Evolutionary conservation across 1,140 invertebrate genomes (phyloP), one percentile per base, ranked within the genome.

Genomic region (Musca domestica): DNA sequence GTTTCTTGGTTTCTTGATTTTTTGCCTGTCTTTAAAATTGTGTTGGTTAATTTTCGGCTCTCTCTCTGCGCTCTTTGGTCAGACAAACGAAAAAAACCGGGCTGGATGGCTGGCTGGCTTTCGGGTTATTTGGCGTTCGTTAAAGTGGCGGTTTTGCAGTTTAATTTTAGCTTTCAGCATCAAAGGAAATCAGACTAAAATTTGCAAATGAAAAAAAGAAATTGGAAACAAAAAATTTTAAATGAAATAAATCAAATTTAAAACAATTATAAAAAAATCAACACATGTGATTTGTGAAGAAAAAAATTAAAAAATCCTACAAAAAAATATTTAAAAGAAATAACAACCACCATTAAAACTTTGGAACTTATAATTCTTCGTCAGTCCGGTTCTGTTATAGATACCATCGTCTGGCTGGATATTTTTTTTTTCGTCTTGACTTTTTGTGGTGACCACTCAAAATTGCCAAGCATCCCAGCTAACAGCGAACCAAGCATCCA

Each of bases 81-180:
- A 30, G 27, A 9, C 27, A 30, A 30, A 30, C n/a, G n/a, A n/a
- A n/a, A n/a, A n/a, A n/a, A n/a, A n/a, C n/a, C n/a, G n/a, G n/a
- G n/a, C n/a, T n/a, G n/a, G n/a, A n/a, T n/a, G 34, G 12, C 34
- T 10, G 10, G 4, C 34, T 9, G 56, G 27, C 34, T 61, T 15
- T 54, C 56, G 56, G 34, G 56, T 61, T 61, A 61, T 61, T 30
- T 61, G 27, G 27, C 56, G 56, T 27, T 61, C 56, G 56, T 61
- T 61, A 41, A 41, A 34, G 56, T 61, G 56, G 27, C 56, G 56
- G 56, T 61, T 61, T 61, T 34, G 56, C 56, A 61, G 56, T 61
- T 61, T 61, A 61, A 61, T 34, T 61, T 61, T 19, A 61, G 56
- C 56, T 61, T 61, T 61, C 56, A 61, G 56, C 34, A 41, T 41